phyloP scores from a whole-genome alignment of 2,888 invertebrate species.

The Sphaeridia pumilis region DNA sequence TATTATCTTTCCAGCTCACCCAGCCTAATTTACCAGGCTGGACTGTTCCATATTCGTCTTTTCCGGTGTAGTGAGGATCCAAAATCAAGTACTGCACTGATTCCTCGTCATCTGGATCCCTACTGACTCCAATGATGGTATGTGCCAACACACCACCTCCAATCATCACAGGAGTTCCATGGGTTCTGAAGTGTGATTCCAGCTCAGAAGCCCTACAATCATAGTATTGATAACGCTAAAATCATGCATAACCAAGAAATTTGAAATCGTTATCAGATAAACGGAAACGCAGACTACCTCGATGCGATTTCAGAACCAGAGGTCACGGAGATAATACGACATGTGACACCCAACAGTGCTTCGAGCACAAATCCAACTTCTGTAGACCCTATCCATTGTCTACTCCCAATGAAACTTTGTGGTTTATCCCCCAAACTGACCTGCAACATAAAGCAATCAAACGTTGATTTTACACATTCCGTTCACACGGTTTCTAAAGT shows the following conservation, averaged over 20 bases:
- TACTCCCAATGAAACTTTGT: conserved; percentile 70
- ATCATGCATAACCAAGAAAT: background rate
- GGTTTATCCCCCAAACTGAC: conserved; percentile 76
- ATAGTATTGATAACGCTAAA: too few species aligned
- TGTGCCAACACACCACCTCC: conserved; percentile 97
- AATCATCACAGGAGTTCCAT: conserved; percentile 97
- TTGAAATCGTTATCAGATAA: background rate
- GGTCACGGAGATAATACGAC: conserved; percentile 69
- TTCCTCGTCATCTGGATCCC: conserved; percentile 61
- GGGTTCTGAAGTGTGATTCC: conserved; percentile 75
- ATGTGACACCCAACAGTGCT: conserved; percentile 59
- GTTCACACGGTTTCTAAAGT: background rate
- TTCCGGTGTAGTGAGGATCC: conserved; percentile 94
- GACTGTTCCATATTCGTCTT: conserved; percentile 63
- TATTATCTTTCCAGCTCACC: conserved; percentile 91
- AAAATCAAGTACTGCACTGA: conserved; percentile 84
- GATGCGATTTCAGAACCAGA: conserved; percentile 67
- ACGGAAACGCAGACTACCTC: conserved; percentile 16
- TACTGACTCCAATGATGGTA: conserved; percentile 78
- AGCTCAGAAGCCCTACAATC: conserved; percentile 49
- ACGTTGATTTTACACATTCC: background rate
- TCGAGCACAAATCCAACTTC: conserved; percentile 86
- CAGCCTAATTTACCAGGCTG: conserved; percentile 63
- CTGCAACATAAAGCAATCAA: conserved; percentile 11
- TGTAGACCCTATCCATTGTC: conserved; percentile 99